These are phyloP conservation scores for Drosophila flavopinicola DNA, from an alignment of 2,888 invertebrate species.

Conservation along the genomic window DNA sequence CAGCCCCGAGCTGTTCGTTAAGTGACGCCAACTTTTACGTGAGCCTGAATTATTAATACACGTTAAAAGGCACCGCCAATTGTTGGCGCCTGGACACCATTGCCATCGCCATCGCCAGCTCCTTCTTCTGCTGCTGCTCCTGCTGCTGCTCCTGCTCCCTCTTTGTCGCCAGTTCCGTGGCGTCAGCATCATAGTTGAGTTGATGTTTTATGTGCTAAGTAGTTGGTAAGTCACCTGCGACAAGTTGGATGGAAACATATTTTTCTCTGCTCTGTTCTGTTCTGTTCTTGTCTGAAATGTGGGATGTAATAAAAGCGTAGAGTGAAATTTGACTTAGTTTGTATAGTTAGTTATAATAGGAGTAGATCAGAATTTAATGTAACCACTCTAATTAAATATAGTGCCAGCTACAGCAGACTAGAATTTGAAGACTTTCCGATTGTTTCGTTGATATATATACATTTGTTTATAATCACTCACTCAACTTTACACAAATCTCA, in stretches of 20 bases:
- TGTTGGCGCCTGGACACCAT: constrained; percentile 59
- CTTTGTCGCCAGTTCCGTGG: not conserved
- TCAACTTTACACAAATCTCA: not conserved
- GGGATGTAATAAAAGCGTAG: constrained; percentile 6
- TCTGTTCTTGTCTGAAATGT: constrained; percentile 9
- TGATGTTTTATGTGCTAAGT: constrained; percentile 76
- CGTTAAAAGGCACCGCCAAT: constrained; percentile 78
- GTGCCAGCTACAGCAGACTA: too few species aligned
- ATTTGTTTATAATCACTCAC: not conserved
- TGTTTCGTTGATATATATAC: too few species aligned
- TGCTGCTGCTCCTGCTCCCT: constrained; percentile 2
- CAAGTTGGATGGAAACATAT: constrained; percentile 75
- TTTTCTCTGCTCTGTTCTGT: constrained; percentile 5
- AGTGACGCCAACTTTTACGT: constrained; percentile 79
- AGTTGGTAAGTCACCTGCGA: constrained; percentile 82
- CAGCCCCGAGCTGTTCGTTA: constrained; percentile 39
- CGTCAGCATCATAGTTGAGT: constrained; percentile 61
- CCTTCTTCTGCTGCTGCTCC: not conserved
- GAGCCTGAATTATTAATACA: constrained; percentile 82
- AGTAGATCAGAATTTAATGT: too few species aligned
- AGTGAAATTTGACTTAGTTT: not conserved
- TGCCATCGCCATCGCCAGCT: not conserved
- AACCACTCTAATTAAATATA: too few species aligned
- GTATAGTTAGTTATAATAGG: too few species aligned
- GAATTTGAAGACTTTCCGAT: too few species aligned